Evolutionary conservation across 2,888 invertebrate species (phyloP), one percentile per base, ranked within the genome.

Genomic region (Meta bourneti): DNA sequence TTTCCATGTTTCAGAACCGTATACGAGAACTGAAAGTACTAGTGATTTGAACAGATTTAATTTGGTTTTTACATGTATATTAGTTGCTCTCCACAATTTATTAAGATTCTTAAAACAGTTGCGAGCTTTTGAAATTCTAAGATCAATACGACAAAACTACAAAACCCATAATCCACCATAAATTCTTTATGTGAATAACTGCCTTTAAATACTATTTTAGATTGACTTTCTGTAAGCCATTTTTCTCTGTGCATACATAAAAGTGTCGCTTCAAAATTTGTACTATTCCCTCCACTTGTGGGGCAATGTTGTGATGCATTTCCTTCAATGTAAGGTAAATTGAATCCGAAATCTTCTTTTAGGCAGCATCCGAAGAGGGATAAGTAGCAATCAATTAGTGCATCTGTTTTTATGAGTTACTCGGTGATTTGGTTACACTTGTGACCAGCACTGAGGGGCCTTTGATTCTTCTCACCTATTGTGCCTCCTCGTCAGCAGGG

Each of bases 381-480:
- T 91, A 91, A 91, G 74, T 91, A 91, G 90, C 86, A 86, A 86
- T 90, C 90, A 90, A 49, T 86, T 90, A 90, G 90, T 77, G 69
- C 90, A 90, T 90, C 90, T 86, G 90, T 91, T 91, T 86, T 91
- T 86, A 86, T 86, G 86, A 86, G 86, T 90, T 90, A 69, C 90
- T 91, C 90, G 82, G 90, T 91, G 86, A 48, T 86, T 77, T 91
- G 90, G 90, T 91, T 91, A 91, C 90, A 77, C 16, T 91, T 70
- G 86, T 82, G 81, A 91, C 90, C 90, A 82, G 71, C 90, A 90
- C 90, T 90, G 87, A 34, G 72, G 72, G 71, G 80, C 84, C 90
- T 85, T 90, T 81, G 85, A 80, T 90, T 90, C 90, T 90, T 90
- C 90, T 90, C 90, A 91, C 90, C 90, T 86, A 81, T 91, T 81